Conservation (phyloP, 2,888 invertebrate genomes). For the Atherix ibis region DNA sequence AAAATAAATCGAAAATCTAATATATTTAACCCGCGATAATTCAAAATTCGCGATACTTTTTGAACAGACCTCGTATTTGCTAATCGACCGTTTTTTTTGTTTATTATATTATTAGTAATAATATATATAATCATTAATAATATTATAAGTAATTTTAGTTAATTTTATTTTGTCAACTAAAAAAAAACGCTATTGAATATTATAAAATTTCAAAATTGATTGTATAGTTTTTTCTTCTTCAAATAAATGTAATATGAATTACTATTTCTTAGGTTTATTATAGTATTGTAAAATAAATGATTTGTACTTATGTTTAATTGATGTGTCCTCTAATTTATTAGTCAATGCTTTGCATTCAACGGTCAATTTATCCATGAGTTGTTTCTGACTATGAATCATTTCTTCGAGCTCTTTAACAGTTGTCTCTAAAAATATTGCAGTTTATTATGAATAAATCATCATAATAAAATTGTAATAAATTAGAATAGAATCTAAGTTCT, state of each 20-base stretch:
- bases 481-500: not conserved
- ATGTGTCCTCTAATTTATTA: conserved; percentile 77
- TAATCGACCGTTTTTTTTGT: no score
- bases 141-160: no score
- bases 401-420: conserved; percentile 80
- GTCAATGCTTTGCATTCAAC: conserved; percentile 78
- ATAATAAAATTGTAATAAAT: not conserved
- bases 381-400: conserved; percentile 80
- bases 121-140: no score
- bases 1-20: no score
- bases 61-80: no score
- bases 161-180: no score
- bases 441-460: not conserved
- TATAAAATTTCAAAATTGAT: not conserved
- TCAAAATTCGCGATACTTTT: no score
- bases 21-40: no score
- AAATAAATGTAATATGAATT: not conserved
- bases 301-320: conserved; percentile 69
- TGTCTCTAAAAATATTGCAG: conserved; percentile 53
- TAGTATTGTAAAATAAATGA: conserved; percentile 16
- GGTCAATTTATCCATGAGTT: conserved; percentile 84
- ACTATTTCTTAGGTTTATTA: not conserved
- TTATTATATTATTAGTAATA: no score
- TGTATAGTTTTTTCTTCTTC: not conserved
- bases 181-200: no score